Evolutionary conservation across 2,888 invertebrate genomes (phyloP).

Genomic region (Deilephila elpenor): DNA sequence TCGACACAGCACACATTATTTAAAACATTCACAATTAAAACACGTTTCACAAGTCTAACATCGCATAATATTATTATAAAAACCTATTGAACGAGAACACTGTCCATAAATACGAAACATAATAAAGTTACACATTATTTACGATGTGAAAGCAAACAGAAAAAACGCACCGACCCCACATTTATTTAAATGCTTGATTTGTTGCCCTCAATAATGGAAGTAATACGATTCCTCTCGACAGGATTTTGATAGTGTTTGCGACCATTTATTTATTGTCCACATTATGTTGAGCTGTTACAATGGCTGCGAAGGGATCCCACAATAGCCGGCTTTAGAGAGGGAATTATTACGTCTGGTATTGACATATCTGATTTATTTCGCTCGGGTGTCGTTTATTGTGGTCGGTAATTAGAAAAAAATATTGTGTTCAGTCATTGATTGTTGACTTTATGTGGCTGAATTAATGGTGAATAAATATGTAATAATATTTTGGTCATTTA

Average conservation of each 20-base stretch:
- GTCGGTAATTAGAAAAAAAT: conserved; percentile 39
- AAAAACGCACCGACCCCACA: conserved; percentile 5
- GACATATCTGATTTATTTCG: conserved; percentile 59
- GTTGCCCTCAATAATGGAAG: conserved; percentile 57
- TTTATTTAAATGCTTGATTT: conserved; percentile 60
- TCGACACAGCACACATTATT: too few species aligned
- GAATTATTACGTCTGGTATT: conserved; percentile 50
- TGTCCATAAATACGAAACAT: not conserved
- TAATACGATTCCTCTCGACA: conserved; percentile 43
- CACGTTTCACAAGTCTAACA: too few species aligned
- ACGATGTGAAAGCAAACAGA: conserved; percentile 28
- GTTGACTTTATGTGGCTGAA: not conserved
- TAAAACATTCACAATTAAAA: too few species aligned
- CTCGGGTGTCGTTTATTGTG: conserved; percentile 46
- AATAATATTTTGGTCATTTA: too few species aligned
- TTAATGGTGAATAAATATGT: not conserved
- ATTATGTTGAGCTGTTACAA: conserved; percentile 57
- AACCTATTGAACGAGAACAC: too few species aligned
- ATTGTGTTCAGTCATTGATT: conserved; percentile 23
- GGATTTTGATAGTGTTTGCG: conserved; percentile 58
- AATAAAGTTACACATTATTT: conserved; percentile 20
- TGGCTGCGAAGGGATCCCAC: conserved; percentile 34
- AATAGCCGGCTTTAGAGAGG: conserved; percentile 31
- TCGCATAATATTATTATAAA: too few species aligned
- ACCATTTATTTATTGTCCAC: conserved; percentile 57